phyloP scores from a whole-genome alignment of 1,140 invertebrate species.

The Zophobas morio region DNA sequence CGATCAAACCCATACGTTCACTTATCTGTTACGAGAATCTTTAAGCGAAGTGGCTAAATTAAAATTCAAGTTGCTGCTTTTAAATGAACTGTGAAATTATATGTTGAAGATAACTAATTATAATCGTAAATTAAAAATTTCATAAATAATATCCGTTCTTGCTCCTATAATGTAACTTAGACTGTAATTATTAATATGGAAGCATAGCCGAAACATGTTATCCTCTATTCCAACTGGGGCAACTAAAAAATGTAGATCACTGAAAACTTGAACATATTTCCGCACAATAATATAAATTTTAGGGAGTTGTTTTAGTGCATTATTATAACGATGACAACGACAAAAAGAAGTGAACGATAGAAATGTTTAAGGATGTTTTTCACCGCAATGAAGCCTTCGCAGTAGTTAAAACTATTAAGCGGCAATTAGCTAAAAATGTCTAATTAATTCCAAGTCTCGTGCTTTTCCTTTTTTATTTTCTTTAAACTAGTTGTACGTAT shows the following conservation, averaged over 20 bases:
- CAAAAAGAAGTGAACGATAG: too few species aligned
- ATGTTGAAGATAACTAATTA: conserved; percentile 35
- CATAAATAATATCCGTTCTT: conserved; percentile 2
- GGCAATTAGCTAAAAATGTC: too few species aligned
- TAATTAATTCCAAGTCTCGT: background rate
- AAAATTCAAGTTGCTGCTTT: conserved; percentile 21
- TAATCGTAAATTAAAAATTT: conserved; percentile 12
- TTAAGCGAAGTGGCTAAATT: conserved; percentile 10
- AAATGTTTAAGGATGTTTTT: too few species aligned
- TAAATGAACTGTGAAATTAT: conserved; percentile 42
- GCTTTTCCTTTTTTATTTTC: background rate
- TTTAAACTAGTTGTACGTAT: background rate
- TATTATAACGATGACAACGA: too few species aligned
- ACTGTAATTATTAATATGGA: conserved; percentile 2
- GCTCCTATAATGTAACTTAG: background rate
- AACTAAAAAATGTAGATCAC: too few species aligned
- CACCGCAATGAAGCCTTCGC: background rate
- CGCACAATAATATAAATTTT: background rate
- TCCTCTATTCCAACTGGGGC: background rate
- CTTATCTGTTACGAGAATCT: conserved; percentile 23
- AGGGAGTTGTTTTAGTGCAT: too few species aligned
- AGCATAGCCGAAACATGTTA: background rate
- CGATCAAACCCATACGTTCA: conserved; percentile 16
- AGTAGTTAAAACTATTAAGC: too few species aligned
- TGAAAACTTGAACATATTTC: background rate